Evolutionary conservation across 1,140 invertebrate species (phyloP), one percentile per base, ranked within the genome.

Genomic region (Ceratosolen fusciceps): DNA sequence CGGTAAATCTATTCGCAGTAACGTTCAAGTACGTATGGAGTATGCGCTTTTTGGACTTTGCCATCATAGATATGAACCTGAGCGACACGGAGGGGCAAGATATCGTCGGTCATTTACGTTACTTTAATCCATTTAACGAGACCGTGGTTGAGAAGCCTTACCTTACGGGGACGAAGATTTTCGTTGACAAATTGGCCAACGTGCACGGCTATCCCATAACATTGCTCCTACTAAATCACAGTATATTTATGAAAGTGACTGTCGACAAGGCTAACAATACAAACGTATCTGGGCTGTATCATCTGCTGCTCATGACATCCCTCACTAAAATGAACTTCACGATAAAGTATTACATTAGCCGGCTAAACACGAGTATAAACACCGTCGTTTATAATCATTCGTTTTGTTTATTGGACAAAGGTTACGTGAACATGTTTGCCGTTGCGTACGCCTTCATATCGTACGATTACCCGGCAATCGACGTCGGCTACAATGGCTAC

Each of bases 41-140:
- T n/a, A 37, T 2, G n/a, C 3, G 14, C n/a, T 65, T 65, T 37
- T 8, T 65, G 26, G 60, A 65, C n/a, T 65, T 65, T 8, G 34
- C 60, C 21, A 65, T 65, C 10, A 65, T 65, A 9, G 60, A 65
- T 37, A 10, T 65, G n/a, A 37, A 12, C 34, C 3, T 62, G 21
- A 19, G n/a, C 2, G 16, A n/a, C 10, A 37, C 34, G 1, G 3
- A 34, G 16, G 7, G 4, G 1, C 1, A 65, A n/a, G n/a, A 65
- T 37, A 29, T n/a, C 34, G 9, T n/a, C 26, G 31, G 29, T n/a
- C n/a, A 65, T 9, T 65, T 65, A 14, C 60, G 37, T 65, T 65
- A 65, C n/a, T 65, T 65, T 37, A 65, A 65, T 37, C 60, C 60
- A n/a, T 65, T 65, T 37, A 37, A n/a, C 10, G 12, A 65, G 14